phyloP scores from a whole-genome alignment of 2,888 invertebrate species.

The Latrodectus elegans region DNA sequence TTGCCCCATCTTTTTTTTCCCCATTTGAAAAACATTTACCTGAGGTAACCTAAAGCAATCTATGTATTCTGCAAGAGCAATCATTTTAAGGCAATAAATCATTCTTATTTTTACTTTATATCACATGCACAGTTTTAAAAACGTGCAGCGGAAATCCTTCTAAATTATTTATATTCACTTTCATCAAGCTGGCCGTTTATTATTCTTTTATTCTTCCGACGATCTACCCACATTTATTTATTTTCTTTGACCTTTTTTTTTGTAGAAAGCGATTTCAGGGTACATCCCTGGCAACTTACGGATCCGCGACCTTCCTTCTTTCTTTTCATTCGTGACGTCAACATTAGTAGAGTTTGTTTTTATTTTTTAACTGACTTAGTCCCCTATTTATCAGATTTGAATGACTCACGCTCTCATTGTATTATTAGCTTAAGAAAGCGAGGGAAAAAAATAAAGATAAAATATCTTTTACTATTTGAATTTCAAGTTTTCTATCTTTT shows the following conservation, averaged over 20 bases:
- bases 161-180: constrained; percentile 13
- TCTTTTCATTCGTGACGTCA: constrained; percentile 38
- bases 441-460: too few species aligned
- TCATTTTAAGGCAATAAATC: too few species aligned
- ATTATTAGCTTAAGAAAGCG: too few species aligned
- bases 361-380: neutral
- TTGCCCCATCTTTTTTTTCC: too few species aligned
- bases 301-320: constrained; percentile 16
- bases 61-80: too few species aligned
- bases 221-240: neutral
- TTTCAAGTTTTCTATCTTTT: too few species aligned
- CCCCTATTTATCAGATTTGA: constrained; percentile 3
- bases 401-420: constrained; percentile 26
- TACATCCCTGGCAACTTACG: constrained; percentile 50
- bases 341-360: neutral
- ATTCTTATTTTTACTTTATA: too few species aligned
- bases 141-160: constrained; percentile 62
- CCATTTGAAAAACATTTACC: too few species aligned
- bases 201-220: neutral
- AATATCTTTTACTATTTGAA: too few species aligned
- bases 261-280: neutral
- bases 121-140: constrained; percentile 4
- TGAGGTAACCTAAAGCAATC: too few species aligned
- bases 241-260: constrained; percentile 6
- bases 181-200: constrained; percentile 10